These are phyloP conservation scores for honey bee (Apis mellifera) DNA, from an alignment of 1,140 invertebrate species.

Conservation along the genomic window DNA sequence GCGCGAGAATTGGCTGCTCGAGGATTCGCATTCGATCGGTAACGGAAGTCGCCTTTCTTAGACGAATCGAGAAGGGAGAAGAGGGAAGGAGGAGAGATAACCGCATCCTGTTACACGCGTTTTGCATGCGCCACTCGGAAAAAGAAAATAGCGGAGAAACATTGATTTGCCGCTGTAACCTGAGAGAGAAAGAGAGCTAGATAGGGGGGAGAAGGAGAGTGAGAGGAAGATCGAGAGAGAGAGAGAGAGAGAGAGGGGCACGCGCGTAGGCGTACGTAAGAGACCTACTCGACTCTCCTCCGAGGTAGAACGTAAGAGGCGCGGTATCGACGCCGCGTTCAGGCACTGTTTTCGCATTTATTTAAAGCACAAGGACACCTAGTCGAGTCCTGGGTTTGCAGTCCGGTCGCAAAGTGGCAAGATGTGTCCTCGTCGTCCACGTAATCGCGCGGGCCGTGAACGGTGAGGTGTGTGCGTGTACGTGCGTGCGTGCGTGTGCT, in stretches of 20 bases:
- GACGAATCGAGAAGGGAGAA: not conserved
- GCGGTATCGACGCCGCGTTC: constrained; percentile 30
- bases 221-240: not conserved
- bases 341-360: constrained; percentile 76
- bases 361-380: constrained; percentile 79
- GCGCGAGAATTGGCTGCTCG: not conserved
- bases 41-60: constrained; percentile 34
- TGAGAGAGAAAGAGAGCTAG: not conserved
- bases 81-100: constrained; percentile 17
- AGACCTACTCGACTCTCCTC: constrained; percentile 41
- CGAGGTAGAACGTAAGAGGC: constrained; percentile 7
- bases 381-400: constrained; percentile 72
- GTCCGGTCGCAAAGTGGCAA: constrained; percentile 75
- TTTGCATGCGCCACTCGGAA: constrained; percentile 26
- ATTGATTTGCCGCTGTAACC: constrained; percentile 28
- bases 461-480: too few species aligned
- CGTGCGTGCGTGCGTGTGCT: too few species aligned
- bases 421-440: constrained; percentile 73
- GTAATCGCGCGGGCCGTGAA: constrained; percentile 66
- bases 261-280: constrained; percentile 55
- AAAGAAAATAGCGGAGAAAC: constrained; percentile 21
- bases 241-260: not conserved
- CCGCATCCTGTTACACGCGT: constrained; percentile 32
- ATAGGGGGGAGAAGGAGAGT: not conserved
- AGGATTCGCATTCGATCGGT: constrained; percentile 6